Conservation (phyloP, 1,140 invertebrate genomes). For the Megalonaias nervosa region DNA sequence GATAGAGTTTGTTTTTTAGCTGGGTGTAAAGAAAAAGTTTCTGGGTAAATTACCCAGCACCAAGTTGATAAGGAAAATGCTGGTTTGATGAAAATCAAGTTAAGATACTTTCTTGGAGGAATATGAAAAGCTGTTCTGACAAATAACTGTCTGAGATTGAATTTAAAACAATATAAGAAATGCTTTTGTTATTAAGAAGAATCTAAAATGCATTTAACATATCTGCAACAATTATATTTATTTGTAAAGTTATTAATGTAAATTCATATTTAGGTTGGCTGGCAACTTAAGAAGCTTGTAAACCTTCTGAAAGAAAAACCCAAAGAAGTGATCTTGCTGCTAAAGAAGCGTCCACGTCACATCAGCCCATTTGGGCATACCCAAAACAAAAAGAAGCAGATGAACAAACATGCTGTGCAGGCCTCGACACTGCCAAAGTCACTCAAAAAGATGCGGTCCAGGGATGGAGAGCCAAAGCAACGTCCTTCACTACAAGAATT, state of each 20-base stretch:
- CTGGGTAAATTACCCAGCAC: too few relatives aligned
- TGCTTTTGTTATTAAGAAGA: too few relatives aligned
- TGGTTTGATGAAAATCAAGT: too few relatives aligned
- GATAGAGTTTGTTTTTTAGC: too few relatives aligned
- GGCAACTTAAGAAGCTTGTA: constrained; percentile 88
- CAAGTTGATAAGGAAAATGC: too few relatives aligned
- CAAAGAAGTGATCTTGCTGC: constrained; percentile 84
- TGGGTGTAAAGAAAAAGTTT: too few relatives aligned
- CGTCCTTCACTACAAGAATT: constrained; percentile 62
- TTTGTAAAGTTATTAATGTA: background rate
- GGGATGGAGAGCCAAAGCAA: constrained; percentile 59
- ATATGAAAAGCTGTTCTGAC: too few relatives aligned
- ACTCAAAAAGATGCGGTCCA: constrained; percentile 58
- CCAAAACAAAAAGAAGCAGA: constrained; percentile 47
- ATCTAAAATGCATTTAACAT: too few relatives aligned
- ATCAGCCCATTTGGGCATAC: constrained; percentile 88
- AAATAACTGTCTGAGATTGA: too few relatives aligned
- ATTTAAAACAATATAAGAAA: too few relatives aligned
- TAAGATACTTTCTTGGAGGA: too few relatives aligned
- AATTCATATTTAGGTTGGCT: constrained; percentile 77
- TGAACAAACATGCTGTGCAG: constrained; percentile 48
- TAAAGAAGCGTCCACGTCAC: constrained; percentile 88
- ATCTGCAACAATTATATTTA: background rate
- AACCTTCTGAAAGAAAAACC: constrained; percentile 83
- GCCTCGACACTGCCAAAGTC: constrained; percentile 64